Evolutionary conservation across 2,888 invertebrate genomes (phyloP).

Genomic region (Scotopteryx bipunctaria): DNA sequence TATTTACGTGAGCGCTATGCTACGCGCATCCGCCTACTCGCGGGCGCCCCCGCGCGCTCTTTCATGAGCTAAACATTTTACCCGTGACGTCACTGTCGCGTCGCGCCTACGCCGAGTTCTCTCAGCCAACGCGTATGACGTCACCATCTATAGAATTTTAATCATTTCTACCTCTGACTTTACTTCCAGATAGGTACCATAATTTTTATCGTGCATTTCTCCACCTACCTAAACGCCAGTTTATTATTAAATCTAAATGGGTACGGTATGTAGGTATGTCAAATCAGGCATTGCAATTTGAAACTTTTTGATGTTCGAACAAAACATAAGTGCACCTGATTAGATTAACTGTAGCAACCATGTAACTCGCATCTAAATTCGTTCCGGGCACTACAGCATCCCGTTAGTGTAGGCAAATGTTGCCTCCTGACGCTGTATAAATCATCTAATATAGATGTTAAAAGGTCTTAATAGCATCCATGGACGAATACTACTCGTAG

Average conservation of each 20-base stretch:
- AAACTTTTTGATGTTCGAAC: not conserved
- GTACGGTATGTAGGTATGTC: too few species aligned
- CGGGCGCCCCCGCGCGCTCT: conserved; percentile 25
- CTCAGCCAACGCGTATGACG: conserved; percentile 66
- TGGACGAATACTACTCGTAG: conserved; percentile 6
- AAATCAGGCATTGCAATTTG: too few species aligned
- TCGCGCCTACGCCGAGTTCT: conserved; percentile 65
- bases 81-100: conserved; percentile 76
- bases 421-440: too few species aligned
- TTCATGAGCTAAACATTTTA: conserved; percentile 51
- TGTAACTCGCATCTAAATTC: too few species aligned
- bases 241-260: too few species aligned
- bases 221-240: not conserved
- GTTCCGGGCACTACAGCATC: too few species aligned
- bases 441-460: too few species aligned
- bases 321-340: too few species aligned
- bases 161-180: conserved; percentile 57
- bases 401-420: too few species aligned
- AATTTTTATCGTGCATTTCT: not conserved
- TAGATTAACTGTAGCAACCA: too few species aligned
- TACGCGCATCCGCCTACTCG: conserved; percentile 52
- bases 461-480: too few species aligned
- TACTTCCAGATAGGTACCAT: conserved; percentile 41
- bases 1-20: conserved; percentile 60
- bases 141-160: conserved; percentile 55